Percentiles rank a stretch among this genome's conserved stretches.
Conservation (phyloP, 30 jellyfish, hydroid and myxozoan species). For the Turritopsis dohrnii region DNA sequence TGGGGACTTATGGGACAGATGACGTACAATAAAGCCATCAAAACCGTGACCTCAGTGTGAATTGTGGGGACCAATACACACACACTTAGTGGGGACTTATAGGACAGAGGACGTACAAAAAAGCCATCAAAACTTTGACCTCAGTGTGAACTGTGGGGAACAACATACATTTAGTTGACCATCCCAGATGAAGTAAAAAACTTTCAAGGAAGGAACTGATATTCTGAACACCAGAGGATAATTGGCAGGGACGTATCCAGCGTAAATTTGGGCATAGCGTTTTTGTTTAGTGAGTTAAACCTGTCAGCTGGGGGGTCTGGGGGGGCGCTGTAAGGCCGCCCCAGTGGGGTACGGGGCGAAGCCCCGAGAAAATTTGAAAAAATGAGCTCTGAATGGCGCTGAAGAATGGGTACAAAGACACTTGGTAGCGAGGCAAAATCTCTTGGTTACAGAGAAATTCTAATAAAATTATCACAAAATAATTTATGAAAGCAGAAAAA, state of each 20-base stretch:
- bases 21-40: neutral
- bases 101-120: neutral
- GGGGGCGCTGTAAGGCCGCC: neutral
- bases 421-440: too few species aligned
- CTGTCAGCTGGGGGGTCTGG: neutral
- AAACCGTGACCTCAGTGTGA: neutral
- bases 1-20: neutral
- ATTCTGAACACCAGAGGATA: neutral
- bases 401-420: too few species aligned
- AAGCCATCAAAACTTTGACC: neutral
- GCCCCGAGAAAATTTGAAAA: too few species aligned
- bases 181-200: neutral
- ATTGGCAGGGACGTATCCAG: neutral
- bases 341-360: neutral
- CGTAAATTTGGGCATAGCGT: neutral
- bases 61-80: neutral
- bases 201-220: neutral
- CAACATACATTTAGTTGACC: neutral
- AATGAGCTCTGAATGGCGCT: too few species aligned
- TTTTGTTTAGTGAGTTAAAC: too few species aligned
- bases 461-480: too few species aligned
- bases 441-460: too few species aligned
- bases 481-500: too few species aligned
- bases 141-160: neutral
- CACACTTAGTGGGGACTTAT: neutral